Base-by-base conservation (phyloP, 2,797 vertebrate genomes). In the Xenentodon cancila region DNA sequence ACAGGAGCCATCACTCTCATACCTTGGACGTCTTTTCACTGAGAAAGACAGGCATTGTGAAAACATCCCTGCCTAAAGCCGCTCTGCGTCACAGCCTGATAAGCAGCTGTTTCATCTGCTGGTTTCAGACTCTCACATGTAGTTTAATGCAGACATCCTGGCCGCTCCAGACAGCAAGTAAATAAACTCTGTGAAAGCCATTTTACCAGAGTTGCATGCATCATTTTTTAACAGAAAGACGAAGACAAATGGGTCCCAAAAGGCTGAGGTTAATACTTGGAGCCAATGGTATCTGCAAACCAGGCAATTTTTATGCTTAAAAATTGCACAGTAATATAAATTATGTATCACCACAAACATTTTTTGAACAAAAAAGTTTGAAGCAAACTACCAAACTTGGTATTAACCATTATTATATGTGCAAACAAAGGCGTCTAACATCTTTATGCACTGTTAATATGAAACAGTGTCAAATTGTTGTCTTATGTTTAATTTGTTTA, bases 11-110 rank as follows among this genome's bases (percentile, higher is more conserved):
- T 83, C 79, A 81, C 56, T 86, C 81, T 62, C 21, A 45, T 40
- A 68, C 71, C 51, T 73, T 60, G 47, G 64, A 64, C 71, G 51
- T 76, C 86, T 79, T 45, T 75, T 64, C 4, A 22, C 61, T 20
- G 19, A 68, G 71, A 68, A 65, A 81, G 86, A 84, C 71, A 70
- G 50, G 69, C 62, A 72, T 85, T 84, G 81, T 88, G 74, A 80
- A 75, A 83, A 80, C 81, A 80, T 43, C 64, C 40, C 59, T 42
- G 69, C 77, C 79, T 76, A 64, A 30, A 67, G 73, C 73, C 54
- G 75, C 58, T 73, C 57, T 13, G 68, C 73, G 74, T 68, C 51
- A 17, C 53, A 45, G 70, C 47, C 51, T 56, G 80, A 84, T 81
- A 71, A 78, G 79, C 47, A 5, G 47, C 59, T 34, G 50, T 78